Conservation (phyloP, 2,888 invertebrate species). For the Dione vanillae region DNA sequence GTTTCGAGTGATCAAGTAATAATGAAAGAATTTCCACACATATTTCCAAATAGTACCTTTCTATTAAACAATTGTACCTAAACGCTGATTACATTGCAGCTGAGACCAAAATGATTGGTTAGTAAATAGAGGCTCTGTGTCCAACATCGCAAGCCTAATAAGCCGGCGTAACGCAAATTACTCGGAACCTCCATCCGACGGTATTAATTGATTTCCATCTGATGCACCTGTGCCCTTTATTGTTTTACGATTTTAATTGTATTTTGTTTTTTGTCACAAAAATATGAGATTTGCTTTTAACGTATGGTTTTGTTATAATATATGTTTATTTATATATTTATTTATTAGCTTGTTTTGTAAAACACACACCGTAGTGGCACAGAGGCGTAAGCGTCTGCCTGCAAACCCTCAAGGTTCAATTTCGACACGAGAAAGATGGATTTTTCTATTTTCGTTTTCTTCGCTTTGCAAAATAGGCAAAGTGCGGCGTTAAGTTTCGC, state of each 20-base stretch:
- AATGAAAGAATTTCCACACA: too few species aligned
- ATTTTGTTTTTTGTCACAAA: neutral
- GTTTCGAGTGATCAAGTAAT: too few species aligned
- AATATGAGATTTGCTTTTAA: neutral
- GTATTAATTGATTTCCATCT: slow-evolving; percentile 75
- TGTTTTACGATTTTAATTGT: slow-evolving; percentile 44
- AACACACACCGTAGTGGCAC: too few species aligned
- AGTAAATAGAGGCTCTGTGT: slow-evolving; percentile 33
- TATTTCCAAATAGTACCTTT: neutral
- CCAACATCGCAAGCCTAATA: slow-evolving; percentile 47
- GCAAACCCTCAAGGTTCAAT: too few species aligned
- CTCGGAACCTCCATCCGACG: slow-evolving; percentile 55
- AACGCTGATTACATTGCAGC: slow-evolving; percentile 21
- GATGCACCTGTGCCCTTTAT: slow-evolving; percentile 66
- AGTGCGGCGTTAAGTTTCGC: too few species aligned
- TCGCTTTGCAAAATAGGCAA: too few species aligned
- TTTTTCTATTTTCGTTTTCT: too few species aligned
- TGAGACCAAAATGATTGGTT: slow-evolving; percentile 33
- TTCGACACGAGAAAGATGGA: too few species aligned
- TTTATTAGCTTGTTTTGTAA: too few species aligned
- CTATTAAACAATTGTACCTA: slow-evolving; percentile 15
- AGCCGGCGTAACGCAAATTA: slow-evolving; percentile 50
- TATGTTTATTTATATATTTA: too few species aligned
- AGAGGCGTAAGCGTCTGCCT: too few species aligned
- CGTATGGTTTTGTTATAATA: neutral